Evolutionary conservation across 2,888 invertebrate species (phyloP).

Genomic region (Drosophila pseudotalamancana): DNA sequence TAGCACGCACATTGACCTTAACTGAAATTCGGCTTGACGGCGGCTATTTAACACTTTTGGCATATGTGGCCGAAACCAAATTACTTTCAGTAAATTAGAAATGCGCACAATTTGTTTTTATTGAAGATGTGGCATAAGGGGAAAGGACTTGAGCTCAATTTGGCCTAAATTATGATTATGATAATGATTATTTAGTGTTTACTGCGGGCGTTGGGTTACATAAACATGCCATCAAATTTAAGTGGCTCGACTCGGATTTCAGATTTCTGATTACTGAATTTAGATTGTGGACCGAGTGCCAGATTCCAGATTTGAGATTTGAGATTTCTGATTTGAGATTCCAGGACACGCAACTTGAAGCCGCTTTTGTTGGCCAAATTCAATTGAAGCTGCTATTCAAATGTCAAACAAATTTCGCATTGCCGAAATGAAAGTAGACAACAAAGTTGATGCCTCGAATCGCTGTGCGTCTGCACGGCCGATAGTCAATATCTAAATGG

Average conservation of each 20-base stretch:
- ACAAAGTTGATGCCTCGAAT: conserved; percentile 60
- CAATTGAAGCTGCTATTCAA: conserved; percentile 62
- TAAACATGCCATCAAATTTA: conserved; percentile 76
- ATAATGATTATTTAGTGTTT: conserved; percentile 68
- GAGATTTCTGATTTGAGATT: conserved; percentile 6
- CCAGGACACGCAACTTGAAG: conserved; percentile 21
- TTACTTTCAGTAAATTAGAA: conserved; percentile 32
- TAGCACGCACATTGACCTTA: conserved; percentile 37
- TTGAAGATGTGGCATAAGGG: conserved; percentile 9
- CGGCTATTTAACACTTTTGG: conserved; percentile 45
- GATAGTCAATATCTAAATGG: conserved; percentile 62
- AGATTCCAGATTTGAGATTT: not conserved
- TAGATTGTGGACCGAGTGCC: no score
- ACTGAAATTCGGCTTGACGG: conserved; percentile 13
- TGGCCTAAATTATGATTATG: conserved; percentile 62
- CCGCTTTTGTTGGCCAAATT: conserved; percentile 47
- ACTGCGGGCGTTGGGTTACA: conserved; percentile 53
- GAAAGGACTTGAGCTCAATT: not conserved
- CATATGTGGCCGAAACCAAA: conserved; percentile 31
- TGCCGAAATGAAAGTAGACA: conserved; percentile 55
- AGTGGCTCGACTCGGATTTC: conserved; percentile 59
- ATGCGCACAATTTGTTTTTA: conserved; percentile 53
- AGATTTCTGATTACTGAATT: conserved; percentile 1
- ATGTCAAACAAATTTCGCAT: conserved; percentile 71
- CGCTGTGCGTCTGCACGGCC: conserved; percentile 48